Evolutionary conservation across 2,113 vertebrate species (phyloP), one percentile per base, ranked within the genome.

Genomic region (Poeciliopsis occidentalis): DNA sequence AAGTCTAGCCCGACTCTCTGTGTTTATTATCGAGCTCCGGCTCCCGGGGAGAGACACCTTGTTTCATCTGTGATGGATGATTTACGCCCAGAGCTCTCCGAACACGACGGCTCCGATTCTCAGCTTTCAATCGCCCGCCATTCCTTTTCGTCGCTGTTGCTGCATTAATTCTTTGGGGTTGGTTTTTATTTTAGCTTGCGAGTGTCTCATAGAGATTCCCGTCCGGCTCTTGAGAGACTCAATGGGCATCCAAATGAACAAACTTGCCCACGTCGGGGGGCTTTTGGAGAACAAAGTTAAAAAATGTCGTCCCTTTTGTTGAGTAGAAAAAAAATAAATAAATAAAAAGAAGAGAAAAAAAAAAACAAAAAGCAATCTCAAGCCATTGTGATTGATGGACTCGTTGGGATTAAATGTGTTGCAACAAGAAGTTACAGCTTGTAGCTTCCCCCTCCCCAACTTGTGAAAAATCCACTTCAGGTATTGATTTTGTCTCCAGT

Each of bases 401-500:
- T 85, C 65, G 34, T 77, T 84, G 64, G 71, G 75, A 90, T 37
- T 84, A 88, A 80, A 82, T 87, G 78, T 75, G 86, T 79, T 37
- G 65, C 67, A 86, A 79, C 68, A 81, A 60, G 51, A 78, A 86
- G 69, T 81, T 6, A 47, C 82, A 85, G 86, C 84, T 60, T 84
- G 22, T 87, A 84, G 69, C 86, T 84, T 24, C 83, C 67, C 67
- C 81, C 75, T 34, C 84, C 69, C 81, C 76, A 85, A 77, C 84
- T 84, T 84, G 69, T 86, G 79, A 71, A 77, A 37, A 76, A 77
- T 83, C 82, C 81, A 39, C 82, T 82, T 75, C 3, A 65, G 65
- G 77, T 89, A 91, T 90, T 91, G 91, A 89, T 92, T 91, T 89
- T 83, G 85, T 93, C 86, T 91, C 67, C 37, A 76, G 89, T 90